These are phyloP conservation scores for Drosophila orena DNA, from an alignment of 1,140 invertebrate genomes.

Conservation along the genomic window DNA sequence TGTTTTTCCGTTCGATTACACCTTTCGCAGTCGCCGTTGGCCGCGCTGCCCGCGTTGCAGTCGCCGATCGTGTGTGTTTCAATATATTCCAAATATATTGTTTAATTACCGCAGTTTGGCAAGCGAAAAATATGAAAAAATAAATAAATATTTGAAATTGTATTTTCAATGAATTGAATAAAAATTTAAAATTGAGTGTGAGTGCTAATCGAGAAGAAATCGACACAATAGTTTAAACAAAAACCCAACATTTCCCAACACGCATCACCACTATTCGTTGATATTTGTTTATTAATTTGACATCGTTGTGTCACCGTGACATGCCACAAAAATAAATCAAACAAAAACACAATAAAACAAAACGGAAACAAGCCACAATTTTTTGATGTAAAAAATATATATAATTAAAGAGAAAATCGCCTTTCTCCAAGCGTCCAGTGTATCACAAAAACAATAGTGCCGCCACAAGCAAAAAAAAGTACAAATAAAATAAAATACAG, in stretches of 20 bases:
- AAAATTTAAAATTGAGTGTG: slow-evolving; percentile 59
- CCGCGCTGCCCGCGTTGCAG: slow-evolving; percentile 22
- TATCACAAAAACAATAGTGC: slow-evolving; percentile 81
- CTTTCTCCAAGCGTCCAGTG: slow-evolving; percentile 68
- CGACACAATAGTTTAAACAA: slow-evolving; percentile 15
- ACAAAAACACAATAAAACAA: slow-evolving; percentile 43
- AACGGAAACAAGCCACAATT: slow-evolving; percentile 54
- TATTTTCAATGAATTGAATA: slow-evolving; percentile 59
- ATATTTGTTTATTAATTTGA: slow-evolving; percentile 80
- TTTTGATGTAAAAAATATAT: slow-evolving; percentile 78
- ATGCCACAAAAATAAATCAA: slow-evolving; percentile 43
- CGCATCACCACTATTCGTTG: slow-evolving; percentile 26
- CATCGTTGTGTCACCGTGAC: slow-evolving; percentile 53
- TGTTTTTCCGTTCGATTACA: slow-evolving; percentile 16
- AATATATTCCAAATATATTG: slow-evolving; percentile 40
- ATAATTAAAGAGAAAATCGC: slow-evolving; percentile 83
- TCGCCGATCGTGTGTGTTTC: slow-evolving; percentile 39
- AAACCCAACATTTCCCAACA: slow-evolving; percentile 37
- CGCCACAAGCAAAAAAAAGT: slow-evolving; percentile 51
- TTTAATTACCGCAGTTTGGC: slow-evolving; percentile 45
- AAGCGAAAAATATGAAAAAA: slow-evolving; percentile 31
- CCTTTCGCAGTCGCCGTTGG: slow-evolving; percentile 32
- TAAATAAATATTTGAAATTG: slow-evolving; percentile 59
- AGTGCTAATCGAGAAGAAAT: slow-evolving; percentile 42
- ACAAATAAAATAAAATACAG: slow-evolving; percentile 19